phyloP scores from a whole-genome alignment of 2,113 vertebrate species.

The Periophthalmodon schlosseri region DNA sequence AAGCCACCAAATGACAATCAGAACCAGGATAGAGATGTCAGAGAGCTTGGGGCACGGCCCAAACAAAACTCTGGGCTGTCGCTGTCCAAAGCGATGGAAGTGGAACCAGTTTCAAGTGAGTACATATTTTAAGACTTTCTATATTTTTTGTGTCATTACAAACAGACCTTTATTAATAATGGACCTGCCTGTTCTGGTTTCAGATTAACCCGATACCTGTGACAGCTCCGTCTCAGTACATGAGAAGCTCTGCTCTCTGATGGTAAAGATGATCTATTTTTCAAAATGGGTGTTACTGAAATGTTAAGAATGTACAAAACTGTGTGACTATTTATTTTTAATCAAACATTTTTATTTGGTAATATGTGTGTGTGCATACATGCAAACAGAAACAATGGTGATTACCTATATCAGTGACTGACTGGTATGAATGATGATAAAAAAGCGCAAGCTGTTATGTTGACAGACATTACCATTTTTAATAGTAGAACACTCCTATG shows the following conservation, averaged over 20 bases:
- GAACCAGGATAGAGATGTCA: slow-evolving; percentile 47
- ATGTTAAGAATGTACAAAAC: slow-evolving; percentile 18
- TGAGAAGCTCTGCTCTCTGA: slow-evolving; percentile 8
- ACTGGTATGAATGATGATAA: slow-evolving; percentile 2
- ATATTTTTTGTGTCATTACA: background rate
- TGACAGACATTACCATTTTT: background rate
- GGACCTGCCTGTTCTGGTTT: slow-evolving; percentile 31
- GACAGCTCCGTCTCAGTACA: slow-evolving; percentile 19
- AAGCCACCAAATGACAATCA: slow-evolving; percentile 53
- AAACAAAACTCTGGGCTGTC: slow-evolving; percentile 67
- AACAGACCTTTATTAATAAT: slow-evolving; percentile 9
- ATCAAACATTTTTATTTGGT: slow-evolving; percentile 18
- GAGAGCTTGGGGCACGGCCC: slow-evolving; percentile 69
- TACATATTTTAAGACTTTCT: slow-evolving; percentile 15
- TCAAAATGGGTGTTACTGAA: slow-evolving; percentile 22
- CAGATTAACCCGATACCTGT: slow-evolving; percentile 41
- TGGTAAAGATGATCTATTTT: slow-evolving; percentile 9
- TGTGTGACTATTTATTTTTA: slow-evolving; percentile 39
- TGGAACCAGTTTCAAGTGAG: slow-evolving; percentile 66
- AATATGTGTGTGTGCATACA: background rate
- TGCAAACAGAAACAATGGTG: background rate
- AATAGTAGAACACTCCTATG: slow-evolving; percentile 1
- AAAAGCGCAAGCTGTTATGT: slow-evolving; percentile 30
- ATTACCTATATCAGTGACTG: background rate
- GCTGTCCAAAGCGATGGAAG: slow-evolving; percentile 47